Evolutionary conservation across 2,797 vertebrate species (phyloP).

Genomic region (Chiloscyllium punctatum): DNA sequence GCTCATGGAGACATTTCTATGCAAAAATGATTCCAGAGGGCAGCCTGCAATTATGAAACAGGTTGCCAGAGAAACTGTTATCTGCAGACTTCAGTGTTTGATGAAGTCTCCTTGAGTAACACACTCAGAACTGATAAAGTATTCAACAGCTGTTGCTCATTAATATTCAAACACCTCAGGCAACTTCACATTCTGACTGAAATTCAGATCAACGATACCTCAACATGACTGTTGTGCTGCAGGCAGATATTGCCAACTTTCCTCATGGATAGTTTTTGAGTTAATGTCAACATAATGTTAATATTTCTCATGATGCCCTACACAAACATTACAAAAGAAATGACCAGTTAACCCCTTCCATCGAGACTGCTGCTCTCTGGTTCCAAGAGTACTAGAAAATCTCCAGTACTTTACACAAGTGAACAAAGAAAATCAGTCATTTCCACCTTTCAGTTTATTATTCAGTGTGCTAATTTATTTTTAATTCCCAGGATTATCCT

Average conservation of each 20-base stretch:
- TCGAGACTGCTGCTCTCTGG: background rate
- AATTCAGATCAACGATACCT: background rate
- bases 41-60: background rate
- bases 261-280: background rate
- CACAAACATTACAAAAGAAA: background rate
- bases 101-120: background rate
- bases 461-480: background rate
- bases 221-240: background rate
- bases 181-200: background rate
- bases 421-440: background rate
- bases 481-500: background rate
- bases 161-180: background rate
- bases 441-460: background rate
- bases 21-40: background rate
- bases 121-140: background rate
- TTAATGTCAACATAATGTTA: background rate
- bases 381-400: background rate
- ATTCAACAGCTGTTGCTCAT: background rate
- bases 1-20: background rate
- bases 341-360: background rate
- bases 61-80: background rate
- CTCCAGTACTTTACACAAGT: background rate
- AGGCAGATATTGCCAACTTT: background rate
- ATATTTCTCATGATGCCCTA: background rate
- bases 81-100: background rate